These are phyloP conservation scores for Egretta garzetta DNA, from an alignment of 2,113 vertebrate species.

Conservation along the genomic window DNA sequence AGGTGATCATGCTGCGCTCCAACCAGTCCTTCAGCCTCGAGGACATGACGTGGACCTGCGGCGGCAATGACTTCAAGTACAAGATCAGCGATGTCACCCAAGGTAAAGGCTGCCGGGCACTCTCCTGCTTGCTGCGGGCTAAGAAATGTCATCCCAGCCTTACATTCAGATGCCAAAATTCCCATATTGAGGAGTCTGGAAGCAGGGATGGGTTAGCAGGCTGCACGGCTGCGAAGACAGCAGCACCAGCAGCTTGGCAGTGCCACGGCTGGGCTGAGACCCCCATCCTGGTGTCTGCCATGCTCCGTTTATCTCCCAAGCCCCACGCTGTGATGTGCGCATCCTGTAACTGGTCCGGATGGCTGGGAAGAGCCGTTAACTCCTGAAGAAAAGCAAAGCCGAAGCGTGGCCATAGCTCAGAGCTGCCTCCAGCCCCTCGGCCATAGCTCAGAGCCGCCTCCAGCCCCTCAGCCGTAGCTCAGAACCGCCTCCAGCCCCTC, in stretches of 20 bases:
- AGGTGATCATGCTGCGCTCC: slow-evolving; percentile 98
- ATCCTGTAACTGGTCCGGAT: fast-evolving
- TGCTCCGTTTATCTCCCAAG: neutral
- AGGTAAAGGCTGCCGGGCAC: slow-evolving; percentile 67
- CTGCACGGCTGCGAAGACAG: neutral
- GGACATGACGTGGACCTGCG: slow-evolving; percentile 96
- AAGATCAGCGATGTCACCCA: slow-evolving; percentile 87
- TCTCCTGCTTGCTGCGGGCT: neutral
- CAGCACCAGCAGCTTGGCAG: neutral
- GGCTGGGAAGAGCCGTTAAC: neutral
- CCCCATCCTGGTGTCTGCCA: neutral
- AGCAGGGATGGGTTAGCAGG: neutral
- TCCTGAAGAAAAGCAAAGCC: neutral
- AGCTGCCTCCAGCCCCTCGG: too few relatives aligned
- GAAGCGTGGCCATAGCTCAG: too few relatives aligned
- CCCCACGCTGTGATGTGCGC: neutral
- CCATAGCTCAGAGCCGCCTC: too few relatives aligned
- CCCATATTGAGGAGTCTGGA: fast-evolving
- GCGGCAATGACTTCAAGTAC: slow-evolving; percentile 91
- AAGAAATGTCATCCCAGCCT: fast-evolving
- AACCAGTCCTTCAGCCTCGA: slow-evolving; percentile 95
- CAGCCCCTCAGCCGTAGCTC: too few relatives aligned
- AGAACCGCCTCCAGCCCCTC: too few relatives aligned
- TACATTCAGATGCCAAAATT: fast-evolving
- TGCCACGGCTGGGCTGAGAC: neutral